These are phyloP conservation scores for Protodeltote pygarga DNA, from an alignment of 2,888 invertebrate species.

Conservation along the genomic window DNA sequence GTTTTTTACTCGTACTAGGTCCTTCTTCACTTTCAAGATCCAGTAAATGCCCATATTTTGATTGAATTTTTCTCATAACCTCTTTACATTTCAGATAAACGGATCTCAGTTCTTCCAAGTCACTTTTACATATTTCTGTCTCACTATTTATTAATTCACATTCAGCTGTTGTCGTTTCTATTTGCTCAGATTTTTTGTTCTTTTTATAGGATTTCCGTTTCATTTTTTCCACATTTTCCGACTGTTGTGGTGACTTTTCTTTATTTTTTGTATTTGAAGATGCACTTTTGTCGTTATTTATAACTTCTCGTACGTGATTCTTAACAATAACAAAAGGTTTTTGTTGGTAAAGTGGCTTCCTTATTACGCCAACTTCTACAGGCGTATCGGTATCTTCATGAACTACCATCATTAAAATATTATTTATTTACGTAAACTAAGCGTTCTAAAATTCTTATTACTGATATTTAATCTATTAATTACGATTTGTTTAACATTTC, in stretches of 20 bases:
- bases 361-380: slow-evolving; percentile 48
- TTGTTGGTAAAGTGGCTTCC: slow-evolving; percentile 52
- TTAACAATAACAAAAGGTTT: slow-evolving; percentile 62
- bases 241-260: slow-evolving; percentile 14
- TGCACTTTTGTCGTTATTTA: slow-evolving; percentile 23
- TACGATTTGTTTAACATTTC: background rate
- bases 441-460: background rate
- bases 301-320: slow-evolving; percentile 63
- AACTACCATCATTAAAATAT: slow-evolving; percentile 60
- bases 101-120: slow-evolving; percentile 68
- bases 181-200: slow-evolving; percentile 15
- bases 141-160: slow-evolving; percentile 1
- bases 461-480: background rate
- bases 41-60: slow-evolving; percentile 76
- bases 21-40: slow-evolving; percentile 45
- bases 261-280: slow-evolving; percentile 11
- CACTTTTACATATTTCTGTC: slow-evolving; percentile 42
- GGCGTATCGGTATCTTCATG: slow-evolving; percentile 55
- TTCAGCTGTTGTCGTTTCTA: slow-evolving; percentile 4
- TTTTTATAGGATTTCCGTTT: slow-evolving; percentile 24
- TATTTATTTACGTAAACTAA: slow-evolving; percentile 4
- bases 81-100: slow-evolving; percentile 73
- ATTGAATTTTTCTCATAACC: slow-evolving; percentile 71
- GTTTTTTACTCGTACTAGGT: slow-evolving; percentile 17
- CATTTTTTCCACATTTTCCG: slow-evolving; percentile 13